Evolutionary conservation across 2,113 vertebrate genomes (phyloP).

Genomic region (Paramormyrops kingsleyae): DNA sequence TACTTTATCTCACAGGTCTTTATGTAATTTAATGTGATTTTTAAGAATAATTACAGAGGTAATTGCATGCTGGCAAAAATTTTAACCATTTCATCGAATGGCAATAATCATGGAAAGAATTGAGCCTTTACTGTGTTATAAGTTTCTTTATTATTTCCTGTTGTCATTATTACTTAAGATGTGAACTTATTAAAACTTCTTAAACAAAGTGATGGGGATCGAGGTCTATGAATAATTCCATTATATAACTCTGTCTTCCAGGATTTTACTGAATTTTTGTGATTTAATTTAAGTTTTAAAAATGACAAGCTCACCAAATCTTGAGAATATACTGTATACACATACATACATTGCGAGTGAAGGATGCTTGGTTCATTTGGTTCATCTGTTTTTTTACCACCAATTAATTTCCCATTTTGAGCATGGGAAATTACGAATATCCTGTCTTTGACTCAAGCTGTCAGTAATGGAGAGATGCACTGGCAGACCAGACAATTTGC

Average conservation of each 20-base stretch:
- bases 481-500: not conserved
- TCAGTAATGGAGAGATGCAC: not conserved
- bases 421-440: not conserved
- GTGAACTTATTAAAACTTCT: not conserved
- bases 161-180: not conserved
- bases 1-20: not conserved
- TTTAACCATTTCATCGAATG: not conserved
- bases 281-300: not conserved
- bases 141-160: not conserved
- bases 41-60: not conserved
- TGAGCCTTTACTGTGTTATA: not conserved
- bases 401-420: slow-evolving; percentile 3
- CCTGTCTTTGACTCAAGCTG: not conserved
- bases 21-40: not conserved
- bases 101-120: not conserved
- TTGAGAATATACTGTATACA: not conserved
- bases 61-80: not conserved
- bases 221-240: not conserved
- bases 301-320: not conserved
- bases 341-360: not conserved
- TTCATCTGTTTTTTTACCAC: not conserved
- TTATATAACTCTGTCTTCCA: not conserved
- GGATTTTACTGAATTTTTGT: not conserved
- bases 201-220: not conserved
- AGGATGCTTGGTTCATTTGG: not conserved